Conservation (phyloP, 1,140 invertebrate genomes). For the Apocrypta bakeri region DNA sequence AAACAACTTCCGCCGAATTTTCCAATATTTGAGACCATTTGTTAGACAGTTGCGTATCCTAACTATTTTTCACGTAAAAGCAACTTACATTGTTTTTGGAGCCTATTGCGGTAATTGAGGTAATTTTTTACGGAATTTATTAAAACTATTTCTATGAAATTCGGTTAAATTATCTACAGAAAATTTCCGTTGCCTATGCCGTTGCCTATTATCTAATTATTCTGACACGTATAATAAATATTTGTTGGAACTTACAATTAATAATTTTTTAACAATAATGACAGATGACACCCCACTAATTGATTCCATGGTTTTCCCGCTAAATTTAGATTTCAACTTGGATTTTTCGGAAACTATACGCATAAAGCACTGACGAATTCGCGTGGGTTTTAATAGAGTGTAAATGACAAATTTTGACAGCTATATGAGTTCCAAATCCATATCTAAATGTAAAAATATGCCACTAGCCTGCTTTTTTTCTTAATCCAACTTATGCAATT, state of each 20-base stretch:
- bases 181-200: too few relatives aligned
- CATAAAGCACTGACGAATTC: not conserved
- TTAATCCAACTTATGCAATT: not conserved
- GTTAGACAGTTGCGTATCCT: not conserved
- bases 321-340: not conserved
- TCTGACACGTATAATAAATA: too few relatives aligned
- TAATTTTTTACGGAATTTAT: too few relatives aligned
- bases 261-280: too few relatives aligned
- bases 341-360: not conserved
- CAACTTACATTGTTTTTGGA: conserved; percentile 16
- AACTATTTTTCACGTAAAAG: not conserved
- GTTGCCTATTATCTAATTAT: too few relatives aligned
- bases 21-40: conserved; percentile 3
- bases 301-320: not conserved
- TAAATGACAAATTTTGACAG: conserved; percentile 3
- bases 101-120: too few relatives aligned
- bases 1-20: conserved; percentile 38
- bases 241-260: too few relatives aligned
- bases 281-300: not conserved
- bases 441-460: not conserved
- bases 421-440: not conserved
- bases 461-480: not conserved
- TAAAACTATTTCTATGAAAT: too few relatives aligned
- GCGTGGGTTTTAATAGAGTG: conserved; percentile 24
- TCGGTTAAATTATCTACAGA: too few relatives aligned